Conservation (phyloP, 2,888 invertebrate species). For the Galerucella pusilla region DNA sequence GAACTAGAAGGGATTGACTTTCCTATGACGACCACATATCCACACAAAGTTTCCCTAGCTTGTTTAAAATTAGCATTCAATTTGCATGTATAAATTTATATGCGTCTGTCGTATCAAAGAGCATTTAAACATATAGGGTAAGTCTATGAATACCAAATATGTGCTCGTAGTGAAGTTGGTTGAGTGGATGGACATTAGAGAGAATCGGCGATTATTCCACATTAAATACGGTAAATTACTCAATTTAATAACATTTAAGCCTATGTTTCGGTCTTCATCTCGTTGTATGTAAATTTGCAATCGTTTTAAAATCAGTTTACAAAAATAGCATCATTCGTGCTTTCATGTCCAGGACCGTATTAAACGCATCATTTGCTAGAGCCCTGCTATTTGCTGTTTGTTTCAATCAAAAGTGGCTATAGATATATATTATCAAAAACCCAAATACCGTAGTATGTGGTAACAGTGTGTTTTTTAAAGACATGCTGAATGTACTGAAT, state of each 20-base stretch:
- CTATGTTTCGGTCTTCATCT: constrained; percentile 43
- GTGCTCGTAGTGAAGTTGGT: constrained; percentile 41
- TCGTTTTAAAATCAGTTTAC: constrained; percentile 32
- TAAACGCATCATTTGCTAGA: background rate
- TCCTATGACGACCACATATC: constrained; percentile 20
- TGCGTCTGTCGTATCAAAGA: constrained; percentile 54
- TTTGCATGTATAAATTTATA: constrained; percentile 55
- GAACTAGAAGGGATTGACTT: background rate
- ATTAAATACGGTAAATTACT: constrained; percentile 48
- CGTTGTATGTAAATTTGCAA: constrained; percentile 44
- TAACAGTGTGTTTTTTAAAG: no score
- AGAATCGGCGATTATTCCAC: constrained; percentile 48
- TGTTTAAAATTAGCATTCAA: constrained; percentile 53
- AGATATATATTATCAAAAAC: no score
- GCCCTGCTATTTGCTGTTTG: no score
- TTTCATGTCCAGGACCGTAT: background rate
- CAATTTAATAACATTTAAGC: constrained; percentile 49
- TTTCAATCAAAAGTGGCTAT: no score
- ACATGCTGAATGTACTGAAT: no score
- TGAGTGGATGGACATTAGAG: constrained; percentile 51
- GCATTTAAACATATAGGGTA: constrained; percentile 51
- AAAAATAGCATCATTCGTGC: constrained; percentile 35
- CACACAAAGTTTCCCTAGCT: constrained; percentile 30
- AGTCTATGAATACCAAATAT: constrained; percentile 58
- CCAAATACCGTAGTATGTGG: no score